Percentiles rank a stretch among this genome's conserved stretches.
phyloP scores from a whole-genome alignment of 2,113 vertebrate species.

The Phyllostomus hastatus region DNA sequence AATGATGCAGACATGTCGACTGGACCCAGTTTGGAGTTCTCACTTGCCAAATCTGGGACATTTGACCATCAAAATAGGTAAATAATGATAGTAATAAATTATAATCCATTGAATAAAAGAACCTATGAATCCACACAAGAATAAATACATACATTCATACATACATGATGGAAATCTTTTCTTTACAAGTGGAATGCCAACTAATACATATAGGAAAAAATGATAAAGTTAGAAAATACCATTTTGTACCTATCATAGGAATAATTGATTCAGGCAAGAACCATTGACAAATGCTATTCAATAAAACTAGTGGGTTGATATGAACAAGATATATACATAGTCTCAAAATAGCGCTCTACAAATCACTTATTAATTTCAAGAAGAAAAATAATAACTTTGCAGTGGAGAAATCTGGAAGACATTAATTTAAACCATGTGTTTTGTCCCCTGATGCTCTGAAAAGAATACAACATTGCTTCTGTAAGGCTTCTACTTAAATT shows the following conservation, averaged over 20 bases:
- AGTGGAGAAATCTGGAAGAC: background rate
- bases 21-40: background rate
- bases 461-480: background rate
- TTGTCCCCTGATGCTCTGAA: background rate
- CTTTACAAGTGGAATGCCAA: background rate
- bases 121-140: background rate
- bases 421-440: background rate
- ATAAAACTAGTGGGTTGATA: background rate
- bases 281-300: background rate
- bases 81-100: background rate
- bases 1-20: background rate
- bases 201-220: slow-evolving; percentile 3
- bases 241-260: background rate
- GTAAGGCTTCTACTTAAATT: background rate
- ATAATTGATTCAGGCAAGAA: background rate
- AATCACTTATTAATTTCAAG: background rate
- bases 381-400: background rate
- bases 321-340: background rate
- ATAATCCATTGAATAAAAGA: background rate
- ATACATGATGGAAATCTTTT: background rate
- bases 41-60: background rate
- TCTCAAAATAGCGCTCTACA: background rate
- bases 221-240: background rate
- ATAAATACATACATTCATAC: background rate
- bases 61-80: background rate